Evolutionary conservation across 2,797 vertebrate species (phyloP).

Genomic region (Phoeniculus purpureus): DNA sequence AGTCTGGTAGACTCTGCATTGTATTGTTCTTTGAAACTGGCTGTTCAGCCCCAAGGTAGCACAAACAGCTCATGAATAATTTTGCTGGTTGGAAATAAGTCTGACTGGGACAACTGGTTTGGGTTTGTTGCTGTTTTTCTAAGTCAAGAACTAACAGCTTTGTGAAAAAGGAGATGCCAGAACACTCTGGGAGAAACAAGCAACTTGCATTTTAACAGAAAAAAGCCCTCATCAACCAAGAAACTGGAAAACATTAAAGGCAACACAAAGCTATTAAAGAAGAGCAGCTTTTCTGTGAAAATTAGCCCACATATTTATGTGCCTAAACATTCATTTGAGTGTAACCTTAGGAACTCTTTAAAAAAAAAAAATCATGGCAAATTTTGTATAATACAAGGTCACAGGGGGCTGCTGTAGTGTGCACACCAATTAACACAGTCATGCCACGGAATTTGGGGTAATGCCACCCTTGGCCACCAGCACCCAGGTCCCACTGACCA

Average conservation of each 20-base stretch:
- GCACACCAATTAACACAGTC: constrained; percentile 6
- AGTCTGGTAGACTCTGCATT: constrained; percentile 3
- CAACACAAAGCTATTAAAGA: background rate
- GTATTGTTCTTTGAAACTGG: background rate
- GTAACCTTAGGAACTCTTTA: constrained; percentile 29
- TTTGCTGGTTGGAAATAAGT: constrained; percentile 24
- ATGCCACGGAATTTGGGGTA: background rate
- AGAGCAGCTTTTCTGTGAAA: constrained; percentile 24
- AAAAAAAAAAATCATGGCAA: background rate
- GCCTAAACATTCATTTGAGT: constrained; percentile 30
- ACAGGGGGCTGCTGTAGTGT: constrained; percentile 3
- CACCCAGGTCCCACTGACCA: background rate
- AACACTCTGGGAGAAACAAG: background rate
- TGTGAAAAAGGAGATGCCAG: background rate
- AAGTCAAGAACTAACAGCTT: constrained; percentile 38
- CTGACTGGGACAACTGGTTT: constrained; percentile 10
- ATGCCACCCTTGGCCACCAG: background rate
- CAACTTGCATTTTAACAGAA: constrained; percentile 11
- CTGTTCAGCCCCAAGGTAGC: background rate
- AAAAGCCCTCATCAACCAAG: background rate
- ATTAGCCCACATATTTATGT: constrained; percentile 16
- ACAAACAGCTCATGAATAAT: background rate
- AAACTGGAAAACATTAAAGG: constrained; percentile 33
- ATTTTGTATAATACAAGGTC: constrained; percentile 7
- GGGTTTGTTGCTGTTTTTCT: constrained; percentile 1